Percentiles rank a stretch among this genome's conserved stretches.
These are phyloP conservation scores for Tadarida brasiliensis DNA, from an alignment of 2,797 vertebrate species.

Conservation along the genomic window DNA sequence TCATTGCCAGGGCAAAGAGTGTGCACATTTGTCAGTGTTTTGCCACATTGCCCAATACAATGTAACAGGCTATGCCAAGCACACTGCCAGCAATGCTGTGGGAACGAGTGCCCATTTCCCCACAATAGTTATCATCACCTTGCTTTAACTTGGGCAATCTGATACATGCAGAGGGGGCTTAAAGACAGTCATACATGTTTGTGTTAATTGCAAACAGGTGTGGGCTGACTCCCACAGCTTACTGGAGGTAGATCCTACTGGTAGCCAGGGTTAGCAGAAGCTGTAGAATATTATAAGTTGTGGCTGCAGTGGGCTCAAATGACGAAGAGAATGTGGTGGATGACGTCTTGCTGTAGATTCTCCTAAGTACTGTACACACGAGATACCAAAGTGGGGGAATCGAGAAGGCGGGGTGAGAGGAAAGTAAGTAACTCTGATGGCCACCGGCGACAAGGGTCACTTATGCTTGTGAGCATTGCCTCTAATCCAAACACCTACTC, in stretches of 20 bases:
- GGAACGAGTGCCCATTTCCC: background rate
- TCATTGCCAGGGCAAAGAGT: background rate
- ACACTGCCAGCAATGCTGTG: fast-evolving
- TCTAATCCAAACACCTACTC: background rate
- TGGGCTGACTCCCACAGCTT: background rate
- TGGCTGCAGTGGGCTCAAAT: background rate
- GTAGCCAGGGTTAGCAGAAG: background rate
- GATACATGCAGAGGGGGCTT: background rate
- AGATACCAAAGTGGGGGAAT: background rate
- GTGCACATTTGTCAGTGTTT: background rate
- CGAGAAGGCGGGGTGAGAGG: background rate
- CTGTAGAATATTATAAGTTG: background rate
- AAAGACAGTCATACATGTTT: background rate
- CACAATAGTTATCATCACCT: too few species aligned
- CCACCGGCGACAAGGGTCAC: background rate
- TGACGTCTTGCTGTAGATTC: background rate
- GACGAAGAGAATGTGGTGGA: background rate
- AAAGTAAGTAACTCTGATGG: background rate
- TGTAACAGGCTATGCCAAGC: background rate
- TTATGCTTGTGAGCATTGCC: background rate
- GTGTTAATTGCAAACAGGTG: background rate
- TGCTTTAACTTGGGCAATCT: background rate
- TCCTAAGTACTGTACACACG: background rate
- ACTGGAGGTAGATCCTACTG: background rate
- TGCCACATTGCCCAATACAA: background rate